phyloP scores from a whole-genome alignment of 2,888 invertebrate genomes.

The Cotesia congregata region DNA sequence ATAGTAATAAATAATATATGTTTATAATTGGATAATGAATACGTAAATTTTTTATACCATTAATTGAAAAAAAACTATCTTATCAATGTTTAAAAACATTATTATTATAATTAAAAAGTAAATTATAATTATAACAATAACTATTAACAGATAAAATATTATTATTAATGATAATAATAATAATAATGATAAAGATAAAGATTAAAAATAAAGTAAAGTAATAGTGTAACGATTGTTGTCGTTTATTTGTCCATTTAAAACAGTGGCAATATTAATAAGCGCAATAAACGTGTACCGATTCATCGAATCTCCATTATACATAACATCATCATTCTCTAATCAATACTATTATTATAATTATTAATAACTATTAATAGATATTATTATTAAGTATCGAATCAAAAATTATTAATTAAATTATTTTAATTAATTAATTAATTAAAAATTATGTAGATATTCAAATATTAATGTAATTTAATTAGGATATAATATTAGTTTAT shows the following conservation, averaged over 20 bases:
- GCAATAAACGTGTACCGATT: slow-evolving; percentile 45
- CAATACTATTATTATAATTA: slow-evolving; percentile 48
- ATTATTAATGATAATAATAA: not conserved
- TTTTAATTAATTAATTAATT: slow-evolving; percentile 23
- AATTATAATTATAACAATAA: slow-evolving; percentile 17
- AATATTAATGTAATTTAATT: slow-evolving; percentile 39
- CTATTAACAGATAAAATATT: slow-evolving; percentile 27
- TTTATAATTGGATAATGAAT: slow-evolving; percentile 36
- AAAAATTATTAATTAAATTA: slow-evolving; percentile 41
- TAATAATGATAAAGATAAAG: too few relatives aligned
- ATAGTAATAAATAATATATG: slow-evolving; percentile 33
- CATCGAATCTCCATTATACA: slow-evolving; percentile 53
- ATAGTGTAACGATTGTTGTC: slow-evolving; percentile 43
- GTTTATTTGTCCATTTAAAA: slow-evolving; percentile 44
- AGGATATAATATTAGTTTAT: slow-evolving; percentile 9
- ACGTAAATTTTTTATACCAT: slow-evolving; percentile 45
- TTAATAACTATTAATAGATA: not conserved
- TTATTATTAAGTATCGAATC: slow-evolving; percentile 48
- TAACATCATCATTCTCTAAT: slow-evolving; percentile 52
- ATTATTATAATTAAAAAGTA: slow-evolving; percentile 16
- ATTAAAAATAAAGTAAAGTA: not conserved
- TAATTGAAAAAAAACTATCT: slow-evolving; percentile 44
- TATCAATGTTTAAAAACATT: slow-evolving; percentile 44
- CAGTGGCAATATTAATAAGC: slow-evolving; percentile 48
- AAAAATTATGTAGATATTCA: slow-evolving; percentile 32